A percentile compares a stretch with the other conserved stretches of the same genome.
These are phyloP conservation scores for Zaprionus nigranus DNA, from an alignment of 1,140 invertebrate genomes.

Conservation along the genomic window DNA sequence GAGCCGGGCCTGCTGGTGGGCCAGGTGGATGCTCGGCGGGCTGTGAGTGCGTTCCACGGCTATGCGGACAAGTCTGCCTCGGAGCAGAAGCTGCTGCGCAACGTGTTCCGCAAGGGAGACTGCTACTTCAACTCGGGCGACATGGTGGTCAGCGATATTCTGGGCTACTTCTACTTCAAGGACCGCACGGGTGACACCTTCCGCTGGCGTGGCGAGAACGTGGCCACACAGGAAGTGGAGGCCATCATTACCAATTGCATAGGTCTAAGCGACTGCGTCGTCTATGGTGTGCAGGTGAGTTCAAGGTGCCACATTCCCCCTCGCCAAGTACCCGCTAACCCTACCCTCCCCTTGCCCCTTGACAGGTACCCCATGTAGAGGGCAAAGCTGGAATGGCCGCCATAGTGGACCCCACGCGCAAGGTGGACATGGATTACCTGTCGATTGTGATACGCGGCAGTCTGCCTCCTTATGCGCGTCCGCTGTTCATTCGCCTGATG, in stretches of 20 bases:
- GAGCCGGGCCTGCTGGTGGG: slow-evolving; percentile 90
- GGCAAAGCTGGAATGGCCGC: slow-evolving; percentile 98
- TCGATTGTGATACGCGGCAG: slow-evolving; percentile 87
- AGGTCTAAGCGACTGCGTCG: slow-evolving; percentile 89
- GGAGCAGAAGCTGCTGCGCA: slow-evolving; percentile 94
- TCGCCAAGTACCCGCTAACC: neutral
- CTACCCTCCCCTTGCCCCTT: slow-evolving; percentile 46
- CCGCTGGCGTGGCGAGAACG: slow-evolving; percentile 97
- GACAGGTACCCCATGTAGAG: slow-evolving; percentile 92
- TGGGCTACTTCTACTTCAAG: slow-evolving; percentile 97
- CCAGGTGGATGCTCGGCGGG: slow-evolving; percentile 91
- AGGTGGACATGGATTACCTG: slow-evolving; percentile 88
- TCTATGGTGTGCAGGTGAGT: slow-evolving; percentile 95
- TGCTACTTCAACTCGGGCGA: slow-evolving; percentile 96
- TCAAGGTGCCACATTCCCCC: too few species aligned
- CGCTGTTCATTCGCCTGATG: slow-evolving; percentile 94
- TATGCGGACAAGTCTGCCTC: slow-evolving; percentile 96
- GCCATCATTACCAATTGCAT: slow-evolving; percentile 93
- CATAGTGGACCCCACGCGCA: slow-evolving; percentile 91
- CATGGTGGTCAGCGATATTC: slow-evolving; percentile 94
- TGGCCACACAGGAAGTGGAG: slow-evolving; percentile 98
- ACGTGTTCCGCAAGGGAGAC: slow-evolving; percentile 95
- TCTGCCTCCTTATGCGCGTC: slow-evolving; percentile 93
- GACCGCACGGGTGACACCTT: slow-evolving; percentile 98
- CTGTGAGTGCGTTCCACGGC: slow-evolving; percentile 89